Percentiles rank a stretch among this genome's conserved stretches.
These are phyloP conservation scores for Syngnathoides biaculeatus DNA, from an alignment of 2,113 vertebrate species.

Conservation along the genomic window DNA sequence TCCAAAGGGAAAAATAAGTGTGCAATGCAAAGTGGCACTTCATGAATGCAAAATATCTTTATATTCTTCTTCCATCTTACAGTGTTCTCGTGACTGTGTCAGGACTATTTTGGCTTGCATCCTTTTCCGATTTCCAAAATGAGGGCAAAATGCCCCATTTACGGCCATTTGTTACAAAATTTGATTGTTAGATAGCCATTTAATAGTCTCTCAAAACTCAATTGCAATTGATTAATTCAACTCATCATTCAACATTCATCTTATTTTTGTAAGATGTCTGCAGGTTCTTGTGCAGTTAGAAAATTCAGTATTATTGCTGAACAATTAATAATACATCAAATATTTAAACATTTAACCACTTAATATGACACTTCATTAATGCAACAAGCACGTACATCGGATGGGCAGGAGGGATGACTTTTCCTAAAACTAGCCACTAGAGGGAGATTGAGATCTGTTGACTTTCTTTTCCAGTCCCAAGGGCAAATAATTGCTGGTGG, in stretches of 20 bases:
- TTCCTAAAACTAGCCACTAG: not conserved
- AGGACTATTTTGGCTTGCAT: not conserved
- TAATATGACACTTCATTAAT: not conserved
- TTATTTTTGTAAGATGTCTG: not conserved
- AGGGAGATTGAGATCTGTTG: not conserved
- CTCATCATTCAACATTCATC: not conserved
- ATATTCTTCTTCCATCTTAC: conserved; percentile 6
- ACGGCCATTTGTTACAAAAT: not conserved
- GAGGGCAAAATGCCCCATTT: not conserved
- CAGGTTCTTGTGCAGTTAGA: not conserved
- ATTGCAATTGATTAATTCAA: not conserved
- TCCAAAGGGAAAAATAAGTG: conserved; percentile 41
- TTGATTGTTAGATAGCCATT: not conserved
- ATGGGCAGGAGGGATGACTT: not conserved
- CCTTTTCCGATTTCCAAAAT: not conserved
- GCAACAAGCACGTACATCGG: not conserved
- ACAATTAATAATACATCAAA: not conserved
- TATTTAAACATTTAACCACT: not conserved
- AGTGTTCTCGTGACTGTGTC: not conserved
- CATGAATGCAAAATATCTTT: conserved; percentile 31
- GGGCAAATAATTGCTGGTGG: not conserved
- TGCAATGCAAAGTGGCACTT: conserved; percentile 37
- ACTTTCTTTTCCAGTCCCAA: not conserved
- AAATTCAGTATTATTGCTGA: not conserved
- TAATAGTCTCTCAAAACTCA: not conserved